Base-by-base conservation (phyloP, 2,888 invertebrate genomes). In the Leptinotarsa peninsularis region DNA sequence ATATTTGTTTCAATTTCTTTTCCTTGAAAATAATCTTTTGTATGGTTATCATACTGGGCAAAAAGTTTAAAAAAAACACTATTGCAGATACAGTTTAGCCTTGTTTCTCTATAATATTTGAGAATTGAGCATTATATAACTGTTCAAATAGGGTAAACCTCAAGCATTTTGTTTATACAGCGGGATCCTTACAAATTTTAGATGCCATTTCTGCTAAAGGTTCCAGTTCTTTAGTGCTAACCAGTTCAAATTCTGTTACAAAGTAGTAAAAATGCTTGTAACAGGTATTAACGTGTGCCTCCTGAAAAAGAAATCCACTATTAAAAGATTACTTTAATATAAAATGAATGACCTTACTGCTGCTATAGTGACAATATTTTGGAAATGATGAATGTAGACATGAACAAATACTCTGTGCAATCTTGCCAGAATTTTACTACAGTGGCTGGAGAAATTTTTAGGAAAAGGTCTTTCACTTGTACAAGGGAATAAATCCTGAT, bases 261-360 rank as follows among this genome's bases (percentile, higher is more conserved):
- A 98, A 97, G 86, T 95, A 97, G 87, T 95, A 97, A 88, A 96
- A 97, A 88, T 97, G 97, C 86, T 97, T 97, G 90, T 97, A 97
- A 86, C 97, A 97, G 1, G 96, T 96, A 88, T 97, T 97, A 0
- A 96, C 95, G 85, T 97, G 97, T 21, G 97, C 96, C 88, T 97
- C 96, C 94, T 95, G 86, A 58, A 89, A 82, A 66, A 49, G 70
- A 72, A 66, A 71, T 66, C n/a, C 14, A 73, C 7, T n/a, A 18
- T n/a, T 33, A 49, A 56, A 54, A n/a, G 23, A 18, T 66, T 52
- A 21, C 66, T 18, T 27, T 4, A 54, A 33, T 14, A 21, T n/a
- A 5, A 27, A 68, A 18, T 52, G 0, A 52, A 33, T 63, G 17
- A 66, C 91, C 93, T 92, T 90, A 96, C 96, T 52, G 96, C 96